Conservation (phyloP, 2,113 vertebrate species). For the Drymodes brunneopygia region DNA sequence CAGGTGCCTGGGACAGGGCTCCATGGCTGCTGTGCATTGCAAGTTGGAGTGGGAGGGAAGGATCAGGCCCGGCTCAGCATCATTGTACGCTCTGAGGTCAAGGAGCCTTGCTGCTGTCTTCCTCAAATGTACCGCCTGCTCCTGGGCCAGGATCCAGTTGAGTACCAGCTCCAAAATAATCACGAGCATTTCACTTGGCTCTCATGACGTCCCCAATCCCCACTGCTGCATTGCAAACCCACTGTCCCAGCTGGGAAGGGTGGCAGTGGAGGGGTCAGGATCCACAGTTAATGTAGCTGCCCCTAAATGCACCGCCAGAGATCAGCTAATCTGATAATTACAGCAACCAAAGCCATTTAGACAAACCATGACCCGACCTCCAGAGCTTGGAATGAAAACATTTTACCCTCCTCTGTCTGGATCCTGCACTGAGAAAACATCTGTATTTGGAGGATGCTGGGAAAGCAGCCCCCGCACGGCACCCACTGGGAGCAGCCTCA, state of each 20-base stretch:
- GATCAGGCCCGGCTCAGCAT: neutral
- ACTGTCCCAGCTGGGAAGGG: neutral
- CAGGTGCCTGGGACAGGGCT: neutral
- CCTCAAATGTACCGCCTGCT: neutral
- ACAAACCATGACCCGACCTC: constrained; percentile 72
- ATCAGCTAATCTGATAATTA: constrained; percentile 73
- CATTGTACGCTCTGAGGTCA: neutral
- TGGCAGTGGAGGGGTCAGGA: neutral
- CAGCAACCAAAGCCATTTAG: constrained; percentile 72
- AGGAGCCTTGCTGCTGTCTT: neutral
- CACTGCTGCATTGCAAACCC: neutral
- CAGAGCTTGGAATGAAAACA: constrained; percentile 70
- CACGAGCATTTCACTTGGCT: neutral
- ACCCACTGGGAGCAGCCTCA: neutral
- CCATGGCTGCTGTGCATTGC: neutral
- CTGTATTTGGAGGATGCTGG: constrained; percentile 32
- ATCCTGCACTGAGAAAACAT: constrained; percentile 44
- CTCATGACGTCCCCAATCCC: neutral
- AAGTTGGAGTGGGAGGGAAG: neutral
- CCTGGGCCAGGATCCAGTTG: neutral
- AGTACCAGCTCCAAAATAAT: neutral
- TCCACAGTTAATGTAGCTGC: constrained; percentile 34
- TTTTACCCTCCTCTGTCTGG: constrained; percentile 63
- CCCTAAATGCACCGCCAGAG: constrained; percentile 49
- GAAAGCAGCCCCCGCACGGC: neutral